Base-by-base conservation (phyloP, 2,888 invertebrate species). In the Drosophila meridionalis region DNA sequence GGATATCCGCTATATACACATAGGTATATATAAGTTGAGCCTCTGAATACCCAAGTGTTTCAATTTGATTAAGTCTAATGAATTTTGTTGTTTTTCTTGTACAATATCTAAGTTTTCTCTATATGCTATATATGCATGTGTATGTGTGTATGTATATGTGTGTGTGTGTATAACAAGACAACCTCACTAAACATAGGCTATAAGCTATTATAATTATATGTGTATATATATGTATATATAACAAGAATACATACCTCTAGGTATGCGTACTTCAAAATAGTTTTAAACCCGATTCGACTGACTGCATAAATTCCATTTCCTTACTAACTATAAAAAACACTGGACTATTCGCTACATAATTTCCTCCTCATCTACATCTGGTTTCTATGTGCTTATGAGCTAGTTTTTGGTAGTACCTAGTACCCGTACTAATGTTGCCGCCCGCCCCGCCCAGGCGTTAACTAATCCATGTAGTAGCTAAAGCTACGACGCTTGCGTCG, bases 401-500 rank as follows among this genome's bases (percentile, higher is more conserved):
- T 79, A 78, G 60, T 60, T 52, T 20, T 34, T 73, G 69, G 75
- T 90, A 88, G 83, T 87, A 86, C 90, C 87, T 87, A 88, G 82
- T 87, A 90, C 90, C 87, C 87, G 87, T 87, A 87, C 89, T 86
- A 89, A 87, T 85, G 77, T 80, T 36, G 28, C 40, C 30, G 11
- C 4, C 56, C 40, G 56, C 28, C 56, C 38, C 76, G 71, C 80
- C 59, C 56, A 36, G 50, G 38, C 43, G 30, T 42, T 32, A 61
- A 64, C 77, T 88, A 91, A 74, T 92, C 91, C 84, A 91, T 90
- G 63, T 88, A 91, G 73, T 90, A 92, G 80, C 89, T 92, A 71
- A 92, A 91, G 73, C 92, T 92, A 66, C 91, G 92, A 77, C 92
- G 91, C 80, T 92, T 93, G 56, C 87, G 90, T 67, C 88, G 90